A percentile compares a stretch with the other conserved stretches of the same genome.
These are phyloP conservation scores for Ormyrus pomaceus DNA, from an alignment of 2,888 invertebrate species.

Conservation along the genomic window DNA sequence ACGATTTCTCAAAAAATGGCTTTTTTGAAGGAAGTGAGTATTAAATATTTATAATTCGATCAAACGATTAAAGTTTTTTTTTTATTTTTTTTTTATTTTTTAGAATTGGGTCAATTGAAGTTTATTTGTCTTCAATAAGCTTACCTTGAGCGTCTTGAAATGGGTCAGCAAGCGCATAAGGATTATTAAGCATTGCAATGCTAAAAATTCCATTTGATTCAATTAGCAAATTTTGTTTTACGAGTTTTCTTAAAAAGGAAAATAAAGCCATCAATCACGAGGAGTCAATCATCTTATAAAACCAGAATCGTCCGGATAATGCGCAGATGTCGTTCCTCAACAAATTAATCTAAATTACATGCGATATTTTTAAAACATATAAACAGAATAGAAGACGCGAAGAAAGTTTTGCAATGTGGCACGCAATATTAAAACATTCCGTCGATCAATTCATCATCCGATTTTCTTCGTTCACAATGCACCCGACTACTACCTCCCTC, in stretches of 20 bases:
- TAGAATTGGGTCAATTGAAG: too few species aligned
- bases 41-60: too few species aligned
- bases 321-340: constrained; percentile 12
- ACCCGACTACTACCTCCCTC: too few species aligned
- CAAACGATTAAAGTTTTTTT: too few species aligned
- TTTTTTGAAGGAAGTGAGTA: too few species aligned
- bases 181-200: not conserved
- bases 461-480: too few species aligned
- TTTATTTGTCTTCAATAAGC: too few species aligned
- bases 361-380: too few species aligned
- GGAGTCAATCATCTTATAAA: constrained; percentile 24
- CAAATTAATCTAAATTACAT: not conserved
- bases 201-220: not conserved
- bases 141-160: not conserved
- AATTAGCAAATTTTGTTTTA: not conserved
- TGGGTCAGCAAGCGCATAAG: not conserved
- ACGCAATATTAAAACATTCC: not conserved
- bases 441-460: not conserved
- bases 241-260: not conserved
- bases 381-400: too few species aligned
- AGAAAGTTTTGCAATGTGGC: too few species aligned
- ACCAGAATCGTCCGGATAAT: constrained; percentile 20
- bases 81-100: too few species aligned
- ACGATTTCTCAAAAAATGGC: too few species aligned
- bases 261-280: constrained; percentile 18